A percentile compares a stretch with the other conserved stretches of the same genome.
These are phyloP conservation scores for Pantherophis vulpinus DNA, from an alignment of 2,797 vertebrate genomes.

Conservation along the genomic window DNA sequence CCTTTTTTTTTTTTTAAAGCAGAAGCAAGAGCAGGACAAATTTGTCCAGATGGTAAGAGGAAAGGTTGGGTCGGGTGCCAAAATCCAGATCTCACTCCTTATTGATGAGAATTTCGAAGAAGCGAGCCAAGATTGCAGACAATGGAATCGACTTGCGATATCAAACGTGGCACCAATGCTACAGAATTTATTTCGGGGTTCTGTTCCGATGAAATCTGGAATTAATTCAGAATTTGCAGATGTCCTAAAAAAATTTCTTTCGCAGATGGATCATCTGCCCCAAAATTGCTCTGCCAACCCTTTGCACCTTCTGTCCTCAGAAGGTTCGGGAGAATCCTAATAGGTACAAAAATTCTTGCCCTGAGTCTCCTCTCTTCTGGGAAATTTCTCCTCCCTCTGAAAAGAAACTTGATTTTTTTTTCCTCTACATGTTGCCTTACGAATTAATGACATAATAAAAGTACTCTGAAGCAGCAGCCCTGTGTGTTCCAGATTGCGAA, in stretches of 20 bases:
- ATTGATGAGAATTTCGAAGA: not conserved
- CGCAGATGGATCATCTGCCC: no score
- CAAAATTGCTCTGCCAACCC: not conserved
- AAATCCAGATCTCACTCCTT: not conserved
- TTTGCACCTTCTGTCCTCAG: constrained; percentile 16
- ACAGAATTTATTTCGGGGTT: not conserved
- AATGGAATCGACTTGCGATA: not conserved
- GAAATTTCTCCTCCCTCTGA: constrained; percentile 62
- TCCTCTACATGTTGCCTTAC: constrained; percentile 61
- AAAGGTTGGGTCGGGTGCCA: not conserved
- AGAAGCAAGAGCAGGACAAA: not conserved
- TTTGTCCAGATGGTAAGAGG: not conserved
- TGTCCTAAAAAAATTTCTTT: not conserved
- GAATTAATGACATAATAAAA: constrained; percentile 70
- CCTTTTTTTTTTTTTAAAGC: not conserved
- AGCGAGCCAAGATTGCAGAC: not conserved
- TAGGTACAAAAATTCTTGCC: constrained; percentile 13
- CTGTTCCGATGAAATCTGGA: not conserved
- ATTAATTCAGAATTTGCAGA: not conserved
- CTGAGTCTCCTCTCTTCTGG: constrained; percentile 18
- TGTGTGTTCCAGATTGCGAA: constrained; percentile 62
- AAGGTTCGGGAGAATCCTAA: constrained; percentile 27
- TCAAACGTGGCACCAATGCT: not conserved
- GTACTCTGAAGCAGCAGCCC: constrained; percentile 57
- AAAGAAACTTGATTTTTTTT: constrained; percentile 57